Evolutionary conservation across 2,113 vertebrate genomes (phyloP).

Genomic region (Psilopogon haemacephalus): DNA sequence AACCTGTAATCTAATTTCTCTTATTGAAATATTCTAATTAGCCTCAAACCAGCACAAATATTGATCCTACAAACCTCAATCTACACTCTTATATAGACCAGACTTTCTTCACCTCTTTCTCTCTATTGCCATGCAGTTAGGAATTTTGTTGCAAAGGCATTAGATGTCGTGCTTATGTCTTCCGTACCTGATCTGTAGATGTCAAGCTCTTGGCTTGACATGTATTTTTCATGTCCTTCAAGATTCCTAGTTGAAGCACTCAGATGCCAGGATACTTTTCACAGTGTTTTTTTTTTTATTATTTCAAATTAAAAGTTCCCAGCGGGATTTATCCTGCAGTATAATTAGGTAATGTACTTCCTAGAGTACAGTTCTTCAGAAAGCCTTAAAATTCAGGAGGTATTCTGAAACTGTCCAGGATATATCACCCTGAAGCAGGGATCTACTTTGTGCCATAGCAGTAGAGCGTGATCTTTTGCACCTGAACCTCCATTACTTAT

Average conservation of each 20-base stretch:
- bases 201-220: background rate
- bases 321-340: background rate
- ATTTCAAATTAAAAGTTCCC: background rate
- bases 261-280: background rate
- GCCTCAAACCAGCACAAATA: no score
- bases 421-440: background rate
- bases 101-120: background rate
- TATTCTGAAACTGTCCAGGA: background rate
- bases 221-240: background rate
- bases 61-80: background rate
- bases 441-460: background rate
- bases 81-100: rapidly evolving
- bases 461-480: slow-evolving; percentile 6
- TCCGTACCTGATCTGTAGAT: background rate
- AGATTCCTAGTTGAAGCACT: background rate
- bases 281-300: background rate
- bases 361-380: background rate
- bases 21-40: no score
- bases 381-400: background rate
- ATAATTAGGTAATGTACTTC: background rate
- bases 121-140: background rate
- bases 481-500: background rate
- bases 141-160: background rate
- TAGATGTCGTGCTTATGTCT: background rate
- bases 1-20: no score